A percentile compares a stretch with the other conserved stretches of the same genome.
Evolutionary conservation across 2,888 invertebrate genomes (phyloP).

Genomic region (Homarus gammarus): DNA sequence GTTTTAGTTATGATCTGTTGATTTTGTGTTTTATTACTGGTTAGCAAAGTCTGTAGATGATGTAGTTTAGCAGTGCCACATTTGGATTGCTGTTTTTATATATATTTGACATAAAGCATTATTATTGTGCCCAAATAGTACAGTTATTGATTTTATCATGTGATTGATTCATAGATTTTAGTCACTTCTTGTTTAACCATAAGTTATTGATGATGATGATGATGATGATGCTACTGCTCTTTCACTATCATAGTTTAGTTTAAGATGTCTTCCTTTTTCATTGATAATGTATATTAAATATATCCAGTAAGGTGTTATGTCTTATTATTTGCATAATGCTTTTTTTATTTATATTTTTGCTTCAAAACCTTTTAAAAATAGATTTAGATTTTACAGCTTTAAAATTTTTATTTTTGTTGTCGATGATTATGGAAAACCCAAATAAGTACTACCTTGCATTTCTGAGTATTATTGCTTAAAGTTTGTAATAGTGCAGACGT

Average conservation of each 20-base stretch:
- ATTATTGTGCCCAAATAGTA: background rate
- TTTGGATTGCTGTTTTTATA: background rate
- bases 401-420: constrained; percentile 2
- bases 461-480: constrained; percentile 5
- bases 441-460: background rate
- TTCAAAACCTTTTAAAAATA: background rate
- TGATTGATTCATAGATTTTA: background rate
- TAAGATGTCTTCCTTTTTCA: background rate
- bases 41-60: background rate
- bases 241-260: background rate
- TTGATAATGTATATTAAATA: background rate
- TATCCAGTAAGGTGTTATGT: background rate
- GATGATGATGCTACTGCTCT: background rate
- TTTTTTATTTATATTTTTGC: background rate
- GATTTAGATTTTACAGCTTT: constrained; percentile 12
- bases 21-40: background rate
- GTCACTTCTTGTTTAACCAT: background rate
- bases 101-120: background rate
- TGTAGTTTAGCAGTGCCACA: background rate
- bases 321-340: background rate
- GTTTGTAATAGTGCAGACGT: constrained; percentile 9
- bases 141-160: background rate
- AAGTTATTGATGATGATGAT: background rate
- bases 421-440: background rate
- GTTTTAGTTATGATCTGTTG: background rate